These are phyloP conservation scores for Diarsia mendica DNA, from an alignment of 2,888 invertebrate genomes.

Conservation along the genomic window DNA sequence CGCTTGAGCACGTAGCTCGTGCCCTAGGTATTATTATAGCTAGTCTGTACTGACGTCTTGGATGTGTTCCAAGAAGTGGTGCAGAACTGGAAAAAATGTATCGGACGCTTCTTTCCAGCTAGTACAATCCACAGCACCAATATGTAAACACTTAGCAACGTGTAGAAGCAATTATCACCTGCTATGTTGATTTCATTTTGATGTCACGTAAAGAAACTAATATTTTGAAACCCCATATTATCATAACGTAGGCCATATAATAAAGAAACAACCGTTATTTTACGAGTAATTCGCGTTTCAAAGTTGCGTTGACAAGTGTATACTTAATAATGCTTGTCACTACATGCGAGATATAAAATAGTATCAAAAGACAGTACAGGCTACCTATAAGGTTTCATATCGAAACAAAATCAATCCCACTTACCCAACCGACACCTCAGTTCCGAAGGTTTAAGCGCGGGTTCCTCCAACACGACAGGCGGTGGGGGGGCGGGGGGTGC, in stretches of 20 bases:
- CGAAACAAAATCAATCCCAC: slow-evolving; percentile 39
- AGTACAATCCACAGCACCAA: no score
- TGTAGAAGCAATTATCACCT: no score
- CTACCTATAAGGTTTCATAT: neutral
- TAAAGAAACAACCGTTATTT: no score
- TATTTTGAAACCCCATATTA: no score
- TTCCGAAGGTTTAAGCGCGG: slow-evolving; percentile 90
- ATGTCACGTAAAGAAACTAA: no score
- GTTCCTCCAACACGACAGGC: slow-evolving; percentile 92
- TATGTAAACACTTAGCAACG: no score
- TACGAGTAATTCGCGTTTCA: no score
- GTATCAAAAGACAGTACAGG: neutral
- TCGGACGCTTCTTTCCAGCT: neutral
- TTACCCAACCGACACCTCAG: slow-evolving; percentile 87
- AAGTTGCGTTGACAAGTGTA: no score
- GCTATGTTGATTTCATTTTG: no score
- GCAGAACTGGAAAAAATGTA: neutral
- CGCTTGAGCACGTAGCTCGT: neutral
- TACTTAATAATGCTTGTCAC: no score
- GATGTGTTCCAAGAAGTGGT: neutral
- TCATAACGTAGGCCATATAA: no score
- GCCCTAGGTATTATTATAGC: neutral
- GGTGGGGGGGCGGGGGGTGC: slow-evolving; percentile 87
- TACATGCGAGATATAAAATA: no score
- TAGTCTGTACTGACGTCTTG: neutral